Evolutionary conservation across 1,140 invertebrate species (phyloP).

Genomic region (Radopholus similis): DNA sequence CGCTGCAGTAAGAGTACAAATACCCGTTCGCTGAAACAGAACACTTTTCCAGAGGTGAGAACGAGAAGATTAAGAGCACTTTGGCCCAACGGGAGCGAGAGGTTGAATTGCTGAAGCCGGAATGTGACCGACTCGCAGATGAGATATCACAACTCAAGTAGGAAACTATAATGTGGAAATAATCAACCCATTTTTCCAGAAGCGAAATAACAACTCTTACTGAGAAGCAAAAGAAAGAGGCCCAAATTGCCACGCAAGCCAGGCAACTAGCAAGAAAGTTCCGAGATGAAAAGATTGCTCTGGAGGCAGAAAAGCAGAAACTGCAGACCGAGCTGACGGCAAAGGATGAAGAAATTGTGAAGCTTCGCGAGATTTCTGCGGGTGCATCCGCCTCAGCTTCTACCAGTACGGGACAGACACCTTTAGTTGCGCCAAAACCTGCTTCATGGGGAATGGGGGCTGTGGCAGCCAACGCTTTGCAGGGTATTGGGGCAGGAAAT

Average conservation of each 20-base stretch:
- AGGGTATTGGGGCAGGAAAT: neutral
- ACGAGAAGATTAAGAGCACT: constrained; percentile 5
- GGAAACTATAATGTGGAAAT: neutral
- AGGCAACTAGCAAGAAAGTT: constrained; percentile 15
- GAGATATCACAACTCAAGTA: neutral
- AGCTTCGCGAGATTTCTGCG: neutral
- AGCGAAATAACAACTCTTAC: neutral
- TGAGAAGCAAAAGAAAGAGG: neutral
- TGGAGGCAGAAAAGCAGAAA: constrained; percentile 2
- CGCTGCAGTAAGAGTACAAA: constrained; percentile 17
- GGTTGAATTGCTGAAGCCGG: neutral
- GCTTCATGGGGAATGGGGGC: neutral
- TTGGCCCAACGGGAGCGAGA: constrained; percentile 12
- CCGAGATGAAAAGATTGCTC: neutral
- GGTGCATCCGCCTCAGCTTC: neutral
- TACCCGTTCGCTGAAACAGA: neutral
- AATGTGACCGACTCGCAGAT: constrained; percentile 6
- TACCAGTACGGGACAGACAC: too few relatives aligned
- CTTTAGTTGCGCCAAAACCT: too few relatives aligned
- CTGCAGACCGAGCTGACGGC: neutral
- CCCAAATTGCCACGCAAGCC: neutral
- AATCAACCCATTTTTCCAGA: neutral
- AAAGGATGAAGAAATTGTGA: neutral
- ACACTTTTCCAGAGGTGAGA: constrained; percentile 8
- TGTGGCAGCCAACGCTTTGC: neutral